Conservation (phyloP, 1,140 invertebrate genomes). For the Asbolus verrucosus region DNA sequence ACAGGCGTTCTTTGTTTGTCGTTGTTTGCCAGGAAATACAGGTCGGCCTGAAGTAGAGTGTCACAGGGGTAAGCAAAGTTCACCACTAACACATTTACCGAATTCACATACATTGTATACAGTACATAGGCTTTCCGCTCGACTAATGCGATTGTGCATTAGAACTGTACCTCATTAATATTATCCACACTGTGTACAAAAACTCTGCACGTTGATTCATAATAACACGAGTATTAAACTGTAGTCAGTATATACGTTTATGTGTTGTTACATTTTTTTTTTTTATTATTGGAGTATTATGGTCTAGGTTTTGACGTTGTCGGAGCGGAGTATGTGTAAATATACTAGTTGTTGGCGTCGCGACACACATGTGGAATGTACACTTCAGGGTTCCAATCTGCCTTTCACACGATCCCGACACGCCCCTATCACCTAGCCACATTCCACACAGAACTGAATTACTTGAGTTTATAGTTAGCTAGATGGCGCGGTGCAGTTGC, state of each 20-base stretch:
- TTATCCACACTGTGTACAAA: conserved; percentile 53
- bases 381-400: conserved; percentile 75
- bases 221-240: conserved; percentile 28
- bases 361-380: conserved; percentile 70
- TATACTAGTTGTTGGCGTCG: conserved; percentile 49
- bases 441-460: conserved; percentile 56
- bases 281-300: conserved; percentile 32
- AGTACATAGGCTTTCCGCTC: conserved; percentile 61
- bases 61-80: conserved; percentile 78
- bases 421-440: conserved; percentile 53
- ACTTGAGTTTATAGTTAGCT: conserved; percentile 15
- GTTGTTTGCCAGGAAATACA: conserved; percentile 80
- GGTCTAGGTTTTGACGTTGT: conserved; percentile 48
- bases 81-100: conserved; percentile 35
- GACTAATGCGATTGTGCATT: conserved; percentile 54
- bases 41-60: conserved; percentile 82
- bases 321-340: conserved; percentile 50
- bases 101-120: conserved; percentile 59
- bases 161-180: conserved; percentile 48
- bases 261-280: conserved; percentile 6
- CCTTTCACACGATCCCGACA: conserved; percentile 60
- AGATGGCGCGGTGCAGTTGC: conserved; percentile 43
- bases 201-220: conserved; percentile 48
- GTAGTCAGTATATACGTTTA: conserved; percentile 20
- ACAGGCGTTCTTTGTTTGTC: conserved; percentile 83